Evolutionary conservation across 2,888 invertebrate species (phyloP), one percentile per base, ranked within the genome.

Genomic region (Cyaniris semiargus): DNA sequence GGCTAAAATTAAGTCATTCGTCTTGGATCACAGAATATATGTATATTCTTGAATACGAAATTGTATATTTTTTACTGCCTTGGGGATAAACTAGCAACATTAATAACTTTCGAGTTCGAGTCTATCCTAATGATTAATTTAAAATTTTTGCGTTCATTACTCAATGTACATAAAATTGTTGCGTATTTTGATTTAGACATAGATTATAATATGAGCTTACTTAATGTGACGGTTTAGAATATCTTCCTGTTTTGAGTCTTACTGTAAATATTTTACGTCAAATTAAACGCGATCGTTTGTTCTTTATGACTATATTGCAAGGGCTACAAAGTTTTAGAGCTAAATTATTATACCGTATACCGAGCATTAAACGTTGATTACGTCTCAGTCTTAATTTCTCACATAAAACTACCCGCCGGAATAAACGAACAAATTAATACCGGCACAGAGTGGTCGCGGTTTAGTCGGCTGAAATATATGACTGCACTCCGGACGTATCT

Each of bases 401-500:
- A 44, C 72, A 72, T 72, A 72, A 44, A 44, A 72, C 71, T 44
- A 44, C 13, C 72, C 72, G 44, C 44, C 21, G 21, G 15, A 72
- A 72, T 44, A 44, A 72, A 72, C 44, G 44, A 44, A 72, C 72
- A 13, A 72, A 72, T 72, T 72, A 23, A 72, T 72, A 72, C 38
- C 44, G 44, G 72, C 44, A 44, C 72, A 44, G 53, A 53, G 53
- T 44, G 38, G 71, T 38, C 38, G 71, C 71, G 38, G 71, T 71
- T 70, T 38, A 38, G 21, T 38, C 71, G 38, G n/a, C 38, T 34
- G 21, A 38, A 71, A 71, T 38, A 71, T 38, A 71, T 38, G 66
- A 66, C 66, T 71, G 8, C 34, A 71, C 74, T 74, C 74, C 74
- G 18, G 27, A 74, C 74, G 48, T 74, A 74, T 74, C 74, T 53